Evolutionary conservation across 2,797 vertebrate genomes (phyloP), one percentile per base, ranked within the genome.

Genomic region (Danio jaintianensis): DNA sequence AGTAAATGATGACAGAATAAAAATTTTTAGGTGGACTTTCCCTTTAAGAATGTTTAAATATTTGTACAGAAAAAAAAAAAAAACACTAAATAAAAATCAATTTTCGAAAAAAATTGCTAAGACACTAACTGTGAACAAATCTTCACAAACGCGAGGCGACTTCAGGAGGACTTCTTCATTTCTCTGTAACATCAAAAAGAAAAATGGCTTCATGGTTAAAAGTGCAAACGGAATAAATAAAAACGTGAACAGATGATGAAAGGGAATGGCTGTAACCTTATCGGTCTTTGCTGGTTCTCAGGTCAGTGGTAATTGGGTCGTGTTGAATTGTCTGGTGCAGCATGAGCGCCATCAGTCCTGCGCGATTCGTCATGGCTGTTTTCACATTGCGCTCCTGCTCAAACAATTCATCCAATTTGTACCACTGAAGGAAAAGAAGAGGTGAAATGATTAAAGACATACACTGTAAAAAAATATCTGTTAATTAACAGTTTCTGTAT

Each of bases 261-360:
- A 48, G 2, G 1, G 22, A 70, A 75, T 29, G 29, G 3, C 13
- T n/a, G 45, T 29, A 80, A 77, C 66, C 59, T 80, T 87, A 96
- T 88, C 95, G 92, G 72, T 96, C 94, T 4, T 95, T 96, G 88
- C 90, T 91, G 9, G 94, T 92, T 70, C 96, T 94, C 59, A 98
- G 93, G 90, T 98, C 96, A 0, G 96, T 95, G 45, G 96, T 95
- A 80, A 95, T 92, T 0, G 96, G 96, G 87, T 97, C 96, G 0
- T 98, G 96, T 66, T 98, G 96, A 83, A 98, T 98, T 16, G 96
- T 97, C 75, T 98, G 96, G 85, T 97, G 96, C 70, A 98, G 88
- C 96, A 98, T 98, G 53, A 98, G 92, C 29, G 96, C 96, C 86
- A 98, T 85, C 12, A 98, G 89, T 0, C 96, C 96, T 0, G 95